phyloP scores from a whole-genome alignment of 1,140 invertebrate species.

The Ericerus pela region DNA sequence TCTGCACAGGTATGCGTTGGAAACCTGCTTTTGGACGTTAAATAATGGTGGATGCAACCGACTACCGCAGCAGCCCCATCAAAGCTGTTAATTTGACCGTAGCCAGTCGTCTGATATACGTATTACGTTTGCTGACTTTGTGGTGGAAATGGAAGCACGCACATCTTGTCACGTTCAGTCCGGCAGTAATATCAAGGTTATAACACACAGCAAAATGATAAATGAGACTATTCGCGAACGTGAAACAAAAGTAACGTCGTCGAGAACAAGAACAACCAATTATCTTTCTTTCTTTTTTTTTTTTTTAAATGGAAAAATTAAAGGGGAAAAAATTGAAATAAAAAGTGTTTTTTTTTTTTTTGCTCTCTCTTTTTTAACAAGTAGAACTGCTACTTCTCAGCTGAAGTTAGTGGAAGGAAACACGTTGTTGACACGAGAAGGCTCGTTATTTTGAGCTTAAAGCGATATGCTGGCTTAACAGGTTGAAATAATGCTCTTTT shows the following conservation, averaged over 20 bases:
- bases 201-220: constrained; percentile 7
- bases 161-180: constrained; percentile 8
- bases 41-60: no score
- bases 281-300: constrained; percentile 5
- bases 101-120: no score
- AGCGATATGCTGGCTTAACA: neutral
- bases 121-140: no score
- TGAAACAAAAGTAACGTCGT: constrained; percentile 1
- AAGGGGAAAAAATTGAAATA: no score
- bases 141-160: no score
- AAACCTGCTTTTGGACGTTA: no score
- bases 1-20: no score
- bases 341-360: no score
- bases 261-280: constrained; percentile 9
- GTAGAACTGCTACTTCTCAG: neutral
- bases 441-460: neutral
- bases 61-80: no score
- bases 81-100: no score
- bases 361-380: neutral
- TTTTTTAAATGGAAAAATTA: neutral
- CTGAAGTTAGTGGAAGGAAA: neutral
- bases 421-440: neutral
- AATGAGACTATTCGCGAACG: neutral
- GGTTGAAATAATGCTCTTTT: neutral
- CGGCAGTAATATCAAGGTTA: constrained; percentile 7